Evolutionary conservation across 2,113 vertebrate genomes (phyloP), one percentile per base, ranked within the genome.

Genomic region (Scomber japonicus): DNA sequence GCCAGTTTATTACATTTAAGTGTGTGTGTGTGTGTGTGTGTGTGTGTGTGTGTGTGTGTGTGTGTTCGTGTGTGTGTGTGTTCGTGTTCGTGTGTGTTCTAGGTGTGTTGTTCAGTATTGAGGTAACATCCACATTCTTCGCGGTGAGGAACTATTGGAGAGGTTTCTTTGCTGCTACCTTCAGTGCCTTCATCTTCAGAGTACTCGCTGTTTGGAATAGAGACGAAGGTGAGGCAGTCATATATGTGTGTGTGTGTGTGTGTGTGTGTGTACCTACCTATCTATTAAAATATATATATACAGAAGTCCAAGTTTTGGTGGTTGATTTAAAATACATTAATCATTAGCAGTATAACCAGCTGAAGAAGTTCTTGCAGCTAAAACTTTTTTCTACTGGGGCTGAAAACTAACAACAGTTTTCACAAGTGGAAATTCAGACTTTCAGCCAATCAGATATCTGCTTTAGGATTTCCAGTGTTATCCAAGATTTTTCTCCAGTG

Each of bases 81-180:
- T 74, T n/a, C n/a, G 44, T 80, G 31, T 91, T n/a, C n/a, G 48
- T 83, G 44, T 87, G 61, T 82, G 13, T 74, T 78, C 0, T 88
- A 99, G 98, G 98, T 0, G 98, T 99, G 60, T 94, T 99, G 50
- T 99, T 99, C 95, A 99, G 98, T 91, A 99, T 99, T 0, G 98
- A 99, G 88, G 98, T 99, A 92, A 99, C 98, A 2, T 99, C 98
- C 53, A 99, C 97, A 2, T 99, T 98, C 94, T 99, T 99, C 0
- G 98, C 98, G 0, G 98, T 99, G 81, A 95, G 98, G 71, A 99
- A 99, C 93, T 99, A 99, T 74, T 99, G 98, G 98, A 96, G 98
- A 0, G 98, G 98, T n/a, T 99, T 99, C 93, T 99, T 99, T 0
- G 97, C 98, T 0, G 98, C 98, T 69, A 97, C 98, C 40, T 98